Conservation (phyloP, 2,888 invertebrate species). For the Vesta saturnalis region DNA sequence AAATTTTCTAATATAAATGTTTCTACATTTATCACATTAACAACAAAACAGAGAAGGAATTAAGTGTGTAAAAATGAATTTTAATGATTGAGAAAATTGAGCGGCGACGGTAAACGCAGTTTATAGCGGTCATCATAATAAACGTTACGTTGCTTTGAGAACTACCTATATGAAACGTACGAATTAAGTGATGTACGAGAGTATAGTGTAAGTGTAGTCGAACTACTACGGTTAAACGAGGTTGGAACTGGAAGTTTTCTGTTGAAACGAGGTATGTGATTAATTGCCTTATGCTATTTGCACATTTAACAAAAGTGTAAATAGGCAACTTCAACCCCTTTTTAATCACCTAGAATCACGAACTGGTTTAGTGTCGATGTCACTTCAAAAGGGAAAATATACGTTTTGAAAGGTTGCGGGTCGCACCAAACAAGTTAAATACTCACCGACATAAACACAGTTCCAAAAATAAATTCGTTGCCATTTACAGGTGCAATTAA, state of each 20-base stretch:
- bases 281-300: conserved; percentile 5
- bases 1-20: conserved; percentile 41
- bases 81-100: conserved; percentile 37
- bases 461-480: conserved; percentile 22
- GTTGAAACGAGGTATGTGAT: conserved; percentile 8
- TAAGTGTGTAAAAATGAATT: conserved; percentile 35
- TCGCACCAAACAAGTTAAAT: conserved; percentile 14
- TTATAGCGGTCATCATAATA: conserved; percentile 29
- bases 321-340: conserved; percentile 21
- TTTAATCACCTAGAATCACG: conserved; percentile 24
- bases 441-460: conserved; percentile 16
- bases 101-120: conserved; percentile 26
- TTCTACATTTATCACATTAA: conserved; percentile 42
- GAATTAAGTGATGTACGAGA: conserved; percentile 52
- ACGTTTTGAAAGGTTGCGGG: conserved; percentile 13
- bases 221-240: not conserved
- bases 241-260: too few species aligned
- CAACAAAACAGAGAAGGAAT: conserved; percentile 39
- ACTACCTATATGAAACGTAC: conserved; percentile 46
- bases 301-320: conserved; percentile 19
- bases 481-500: conserved; percentile 40
- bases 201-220: conserved; percentile 32
- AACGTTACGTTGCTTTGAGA: conserved; percentile 26
- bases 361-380: conserved; percentile 14
- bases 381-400: conserved; percentile 19